These are phyloP conservation scores for Puffinus mauretanicus DNA, from an alignment of 2,113 vertebrate species.

Conservation along the genomic window DNA sequence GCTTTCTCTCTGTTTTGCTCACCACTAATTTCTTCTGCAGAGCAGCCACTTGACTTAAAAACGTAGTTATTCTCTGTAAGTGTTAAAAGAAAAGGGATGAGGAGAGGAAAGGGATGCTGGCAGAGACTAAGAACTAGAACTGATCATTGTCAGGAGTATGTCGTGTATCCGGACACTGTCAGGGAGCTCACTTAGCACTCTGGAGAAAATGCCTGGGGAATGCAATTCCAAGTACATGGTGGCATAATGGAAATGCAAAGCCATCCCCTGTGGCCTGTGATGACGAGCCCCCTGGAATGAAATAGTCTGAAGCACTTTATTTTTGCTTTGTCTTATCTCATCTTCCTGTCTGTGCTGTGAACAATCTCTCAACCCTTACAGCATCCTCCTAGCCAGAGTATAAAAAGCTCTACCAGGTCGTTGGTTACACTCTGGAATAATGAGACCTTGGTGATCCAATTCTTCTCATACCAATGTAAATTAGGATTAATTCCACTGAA, in stretches of 20 bases:
- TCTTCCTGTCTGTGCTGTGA: background rate
- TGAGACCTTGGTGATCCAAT: background rate
- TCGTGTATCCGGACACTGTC: background rate
- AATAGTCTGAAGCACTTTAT: background rate
- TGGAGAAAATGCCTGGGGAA: background rate
- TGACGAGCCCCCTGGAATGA: background rate
- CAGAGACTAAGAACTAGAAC: background rate
- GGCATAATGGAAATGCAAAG: conserved; percentile 18
- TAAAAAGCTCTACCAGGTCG: background rate
- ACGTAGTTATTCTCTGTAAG: background rate
- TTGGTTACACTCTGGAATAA: background rate
- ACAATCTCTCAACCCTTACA: background rate
- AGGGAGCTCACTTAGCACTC: background rate
- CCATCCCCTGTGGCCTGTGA: background rate
- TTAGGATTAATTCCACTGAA: conserved; percentile 17
- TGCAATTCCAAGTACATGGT: background rate
- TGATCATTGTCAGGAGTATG: background rate
- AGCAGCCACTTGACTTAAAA: background rate
- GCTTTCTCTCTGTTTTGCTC: background rate
- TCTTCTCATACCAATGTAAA: background rate
- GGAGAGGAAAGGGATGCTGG: background rate
- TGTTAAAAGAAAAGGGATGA: background rate
- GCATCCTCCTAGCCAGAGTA: background rate
- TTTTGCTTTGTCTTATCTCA: conserved; percentile 2
- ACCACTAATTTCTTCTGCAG: background rate